Evolutionary conservation across 1,140 invertebrate genomes (phyloP), one percentile per base, ranked within the genome.

Genomic region (Drosophila arizonae): DNA sequence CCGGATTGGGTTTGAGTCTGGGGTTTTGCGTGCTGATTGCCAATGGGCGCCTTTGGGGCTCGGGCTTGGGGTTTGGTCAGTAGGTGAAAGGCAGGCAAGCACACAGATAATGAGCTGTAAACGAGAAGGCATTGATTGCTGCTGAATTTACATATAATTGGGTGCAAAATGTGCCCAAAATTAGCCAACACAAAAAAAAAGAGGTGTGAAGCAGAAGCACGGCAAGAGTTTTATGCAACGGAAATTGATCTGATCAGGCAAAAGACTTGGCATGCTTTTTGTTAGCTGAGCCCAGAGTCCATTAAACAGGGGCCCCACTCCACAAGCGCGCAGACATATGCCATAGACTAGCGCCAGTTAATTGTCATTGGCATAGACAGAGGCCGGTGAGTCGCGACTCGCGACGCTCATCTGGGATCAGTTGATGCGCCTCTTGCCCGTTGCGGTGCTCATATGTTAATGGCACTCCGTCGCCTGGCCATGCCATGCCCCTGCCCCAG

Each of bases 281-380:
- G 39, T 21, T 33, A 41, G 56, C 28, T 48, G 15, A 6, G 26
- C 4, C 4, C 5, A 0, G 45, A 65, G 52, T 33, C 4, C 70
- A 67, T 72, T 68, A 51, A 64, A 52, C 41, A 68, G n/a, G 30
- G 21, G 3, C 21, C 28, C 36, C 6, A 36, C 10, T 10, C 10
- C 36, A 28, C 48, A 17, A 55, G 45, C 43, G 43, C 39, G 30
- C 28, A 72, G 56, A 41, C 52, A 36, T 76, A 76, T 55, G 33
- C 11, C 52, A 63, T 69, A 48, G 81, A 71, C 76, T 76, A 85
- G 82, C 78, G 82, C 81, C 82, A 87, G 82, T 81, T 87, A 81
- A 85, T 85, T 86, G 78, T 64, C 61, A 61, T 26, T 2, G 43
- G 72, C 62, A 63, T 60, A 72, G 80, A 62, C 62, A 77, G 78